Conservation (phyloP, 2,888 invertebrate genomes). For the Papilio protenor region DNA sequence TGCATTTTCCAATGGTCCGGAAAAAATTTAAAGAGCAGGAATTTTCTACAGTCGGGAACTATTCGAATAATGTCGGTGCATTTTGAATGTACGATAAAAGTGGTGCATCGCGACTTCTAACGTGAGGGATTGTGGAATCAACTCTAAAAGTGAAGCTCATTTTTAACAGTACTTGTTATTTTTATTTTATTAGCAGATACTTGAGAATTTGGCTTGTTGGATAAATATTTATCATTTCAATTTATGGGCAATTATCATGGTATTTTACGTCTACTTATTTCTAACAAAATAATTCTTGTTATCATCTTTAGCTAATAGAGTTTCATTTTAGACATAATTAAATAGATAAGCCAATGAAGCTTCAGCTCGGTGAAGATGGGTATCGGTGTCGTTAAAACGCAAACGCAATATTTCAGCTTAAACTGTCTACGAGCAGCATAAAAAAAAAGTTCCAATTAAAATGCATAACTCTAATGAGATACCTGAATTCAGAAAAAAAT, state of each 20-base stretch:
- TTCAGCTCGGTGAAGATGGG: no score
- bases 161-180: slow-evolving; percentile 43
- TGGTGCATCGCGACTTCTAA: slow-evolving; percentile 56
- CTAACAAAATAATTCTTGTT: not conserved
- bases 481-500: not conserved
- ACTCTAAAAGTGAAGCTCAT: slow-evolving; percentile 55
- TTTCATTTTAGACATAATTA: not conserved
- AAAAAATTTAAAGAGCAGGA: slow-evolving; percentile 53
- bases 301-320: not conserved
- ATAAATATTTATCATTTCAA: slow-evolving; percentile 12
- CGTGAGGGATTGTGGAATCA: slow-evolving; percentile 56
- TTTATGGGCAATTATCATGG: not conserved
- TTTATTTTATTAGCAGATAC: slow-evolving; percentile 48
- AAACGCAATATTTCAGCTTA: not conserved
- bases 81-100: slow-evolving; percentile 64
- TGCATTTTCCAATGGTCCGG: slow-evolving; percentile 53
- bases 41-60: slow-evolving; percentile 51
- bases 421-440: not conserved
- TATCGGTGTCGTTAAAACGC: not conserved
- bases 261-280: not conserved
- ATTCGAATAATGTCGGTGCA: slow-evolving; percentile 59
- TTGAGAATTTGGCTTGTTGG: not conserved
- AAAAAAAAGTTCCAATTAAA: not conserved
- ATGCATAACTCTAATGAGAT: not conserved
- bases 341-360: not conserved